Conservation (phyloP, 2,888 invertebrate species). For the Pterostichus madidus region DNA sequence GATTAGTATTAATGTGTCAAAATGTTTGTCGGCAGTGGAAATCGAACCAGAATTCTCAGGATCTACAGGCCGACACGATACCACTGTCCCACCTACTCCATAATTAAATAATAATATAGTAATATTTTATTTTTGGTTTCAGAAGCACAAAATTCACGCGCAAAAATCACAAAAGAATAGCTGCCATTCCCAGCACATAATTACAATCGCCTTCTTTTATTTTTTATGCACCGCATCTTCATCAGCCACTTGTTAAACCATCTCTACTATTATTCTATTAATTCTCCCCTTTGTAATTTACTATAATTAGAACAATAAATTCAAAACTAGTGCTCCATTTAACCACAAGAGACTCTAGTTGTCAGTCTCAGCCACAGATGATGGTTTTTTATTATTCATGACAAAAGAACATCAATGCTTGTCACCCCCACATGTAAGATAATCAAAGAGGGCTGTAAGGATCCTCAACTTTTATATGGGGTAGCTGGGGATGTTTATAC, state of each 20-base stretch:
- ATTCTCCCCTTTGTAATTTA: constrained; percentile 1
- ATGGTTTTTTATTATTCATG: constrained; percentile 40
- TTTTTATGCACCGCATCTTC: neutral
- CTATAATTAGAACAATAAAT: neutral
- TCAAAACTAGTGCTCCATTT: neutral
- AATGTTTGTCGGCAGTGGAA: too few species aligned
- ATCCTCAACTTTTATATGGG: constrained; percentile 18
- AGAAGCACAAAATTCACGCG: too few species aligned
- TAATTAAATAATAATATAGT: too few species aligned
- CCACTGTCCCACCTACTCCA: too few species aligned
- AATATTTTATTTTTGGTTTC: too few species aligned
- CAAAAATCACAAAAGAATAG: too few species aligned
- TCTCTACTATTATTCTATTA: neutral
- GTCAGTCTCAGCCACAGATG: constrained; percentile 13
- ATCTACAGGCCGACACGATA: too few species aligned
- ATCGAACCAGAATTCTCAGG: too few species aligned
- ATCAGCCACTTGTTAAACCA: neutral
- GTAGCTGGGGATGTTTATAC: neutral
- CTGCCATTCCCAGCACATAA: too few species aligned
- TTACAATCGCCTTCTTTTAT: too few species aligned
- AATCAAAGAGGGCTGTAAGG: constrained; percentile 19
- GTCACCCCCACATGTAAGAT: constrained; percentile 15
- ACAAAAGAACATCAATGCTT: constrained; percentile 30
- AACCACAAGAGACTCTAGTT: constrained; percentile 9
- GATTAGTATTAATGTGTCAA: too few species aligned